These are phyloP conservation scores for Drosophila pseudotakahashii DNA, from an alignment of 2,888 invertebrate genomes.

Conservation along the genomic window DNA sequence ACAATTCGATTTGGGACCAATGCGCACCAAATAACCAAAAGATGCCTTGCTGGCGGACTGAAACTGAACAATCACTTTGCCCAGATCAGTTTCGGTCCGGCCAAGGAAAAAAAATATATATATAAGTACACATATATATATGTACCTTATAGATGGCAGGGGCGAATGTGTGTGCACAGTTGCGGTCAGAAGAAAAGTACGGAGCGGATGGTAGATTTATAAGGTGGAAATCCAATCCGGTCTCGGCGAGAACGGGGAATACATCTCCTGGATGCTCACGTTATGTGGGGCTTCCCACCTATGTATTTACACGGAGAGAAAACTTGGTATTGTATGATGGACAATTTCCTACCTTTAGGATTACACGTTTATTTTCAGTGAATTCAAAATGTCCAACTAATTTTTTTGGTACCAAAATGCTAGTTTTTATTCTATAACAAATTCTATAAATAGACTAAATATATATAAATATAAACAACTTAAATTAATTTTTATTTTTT, in stretches of 20 bases:
- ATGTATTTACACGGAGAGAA: not conserved
- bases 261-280: constrained; percentile 32
- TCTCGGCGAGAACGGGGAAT: constrained; percentile 23
- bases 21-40: constrained; percentile 44
- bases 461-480: too few species aligned
- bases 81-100: constrained; percentile 63
- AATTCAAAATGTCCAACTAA: too few species aligned
- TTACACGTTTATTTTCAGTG: too few species aligned
- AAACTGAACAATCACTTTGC: constrained; percentile 63
- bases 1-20: constrained; percentile 45
- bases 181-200: constrained; percentile 42
- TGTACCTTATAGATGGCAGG: constrained; percentile 1
- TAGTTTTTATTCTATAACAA: too few species aligned
- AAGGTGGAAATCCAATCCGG: constrained; percentile 41
- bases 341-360: too few species aligned
- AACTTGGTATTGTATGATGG: not conserved
- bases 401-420: too few species aligned
- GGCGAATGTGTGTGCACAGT: constrained; percentile 43
- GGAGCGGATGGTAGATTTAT: constrained; percentile 36
- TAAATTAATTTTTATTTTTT: too few species aligned
- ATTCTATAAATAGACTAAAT: too few species aligned
- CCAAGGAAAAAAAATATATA: constrained; percentile 31
- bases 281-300: constrained; percentile 39
- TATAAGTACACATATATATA: constrained; percentile 28
- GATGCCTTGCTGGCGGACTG: constrained; percentile 45